phyloP scores from a whole-genome alignment of 2,888 invertebrate genomes.

The Acleris sparsana region DNA sequence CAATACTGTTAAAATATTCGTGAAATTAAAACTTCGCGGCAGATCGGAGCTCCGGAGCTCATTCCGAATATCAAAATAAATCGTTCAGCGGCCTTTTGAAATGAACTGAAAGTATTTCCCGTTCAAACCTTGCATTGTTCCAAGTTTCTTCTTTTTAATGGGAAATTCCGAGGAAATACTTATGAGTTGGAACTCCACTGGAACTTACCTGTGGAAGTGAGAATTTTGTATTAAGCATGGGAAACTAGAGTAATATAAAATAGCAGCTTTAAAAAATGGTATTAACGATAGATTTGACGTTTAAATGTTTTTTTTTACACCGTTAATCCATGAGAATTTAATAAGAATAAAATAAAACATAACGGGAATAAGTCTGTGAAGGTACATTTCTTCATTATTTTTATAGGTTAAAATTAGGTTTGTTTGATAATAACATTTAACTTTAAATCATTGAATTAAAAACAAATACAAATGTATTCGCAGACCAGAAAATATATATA shows the following conservation, averaged over 20 bases:
- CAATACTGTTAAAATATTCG: conserved; percentile 35
- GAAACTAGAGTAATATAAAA: background rate
- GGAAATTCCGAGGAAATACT: conserved; percentile 55
- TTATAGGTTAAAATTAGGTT: too few species aligned
- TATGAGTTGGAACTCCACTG: conserved; percentile 47
- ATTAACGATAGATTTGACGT: too few species aligned
- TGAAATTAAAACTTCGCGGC: conserved; percentile 33
- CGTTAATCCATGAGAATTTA: too few species aligned
- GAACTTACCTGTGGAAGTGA: conserved; percentile 69
- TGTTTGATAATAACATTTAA: too few species aligned
- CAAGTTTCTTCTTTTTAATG: conserved; percentile 60
- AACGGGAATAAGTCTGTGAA: too few species aligned
- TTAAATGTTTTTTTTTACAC: too few species aligned
- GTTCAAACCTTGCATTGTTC: conserved; percentile 54
- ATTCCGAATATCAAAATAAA: conserved; percentile 42
- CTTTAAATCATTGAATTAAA: too few species aligned
- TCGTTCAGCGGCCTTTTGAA: conserved; percentile 45
- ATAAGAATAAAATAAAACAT: too few species aligned
- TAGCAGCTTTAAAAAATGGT: too few species aligned
- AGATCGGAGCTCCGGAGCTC: conserved; percentile 29
- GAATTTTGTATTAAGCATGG: conserved; percentile 39
- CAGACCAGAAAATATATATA: too few species aligned
- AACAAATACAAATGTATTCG: too few species aligned
- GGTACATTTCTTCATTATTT: too few species aligned
- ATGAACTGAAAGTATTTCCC: conserved; percentile 47